Evolutionary conservation across 2,888 invertebrate species (phyloP).

Genomic region (Ichneumoninae sp.): DNA sequence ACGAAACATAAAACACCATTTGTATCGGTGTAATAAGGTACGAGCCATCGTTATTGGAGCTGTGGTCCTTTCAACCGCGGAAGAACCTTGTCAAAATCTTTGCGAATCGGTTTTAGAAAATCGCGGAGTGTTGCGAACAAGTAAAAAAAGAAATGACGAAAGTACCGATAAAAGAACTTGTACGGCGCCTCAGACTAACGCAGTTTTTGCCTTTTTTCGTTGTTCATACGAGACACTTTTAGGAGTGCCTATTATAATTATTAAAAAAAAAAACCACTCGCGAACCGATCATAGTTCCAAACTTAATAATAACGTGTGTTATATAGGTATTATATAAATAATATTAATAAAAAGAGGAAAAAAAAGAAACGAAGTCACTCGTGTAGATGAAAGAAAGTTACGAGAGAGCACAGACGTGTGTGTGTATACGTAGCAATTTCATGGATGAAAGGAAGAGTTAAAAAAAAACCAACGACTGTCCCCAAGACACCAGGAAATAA

Average conservation of each 20-base stretch:
- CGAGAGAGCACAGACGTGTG: slow-evolving; percentile 46
- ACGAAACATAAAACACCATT: slow-evolving; percentile 60
- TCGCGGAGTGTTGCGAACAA: not conserved
- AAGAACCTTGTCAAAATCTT: slow-evolving; percentile 10
- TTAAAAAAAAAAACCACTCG: slow-evolving; percentile 57
- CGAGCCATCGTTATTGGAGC: slow-evolving; percentile 72
- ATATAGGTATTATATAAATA: slow-evolving; percentile 77
- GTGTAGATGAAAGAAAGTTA: slow-evolving; percentile 50
- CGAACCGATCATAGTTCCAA: slow-evolving; percentile 77
- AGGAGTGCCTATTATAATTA: slow-evolving; percentile 31
- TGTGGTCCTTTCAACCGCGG: slow-evolving; percentile 67
- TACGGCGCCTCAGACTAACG: slow-evolving; percentile 1
- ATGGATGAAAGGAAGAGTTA: slow-evolving; percentile 53
- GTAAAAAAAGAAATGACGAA: not conserved
- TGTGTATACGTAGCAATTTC: slow-evolving; percentile 73
- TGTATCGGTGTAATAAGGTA: slow-evolving; percentile 75
- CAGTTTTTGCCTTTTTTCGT: slow-evolving; percentile 17
- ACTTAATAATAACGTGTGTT: slow-evolving; percentile 77
- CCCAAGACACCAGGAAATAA: slow-evolving; percentile 73
- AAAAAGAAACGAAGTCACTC: slow-evolving; percentile 68
- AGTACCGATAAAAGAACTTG: slow-evolving; percentile 1
- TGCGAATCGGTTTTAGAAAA: not conserved
- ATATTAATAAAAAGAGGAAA: slow-evolving; percentile 69
- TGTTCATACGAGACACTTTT: slow-evolving; percentile 19
- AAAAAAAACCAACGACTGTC: slow-evolving; percentile 74